A percentile compares a stretch with the other conserved stretches of the same genome.
Conservation (phyloP, 2,797 vertebrate genomes). For the Gallinago stenura region DNA sequence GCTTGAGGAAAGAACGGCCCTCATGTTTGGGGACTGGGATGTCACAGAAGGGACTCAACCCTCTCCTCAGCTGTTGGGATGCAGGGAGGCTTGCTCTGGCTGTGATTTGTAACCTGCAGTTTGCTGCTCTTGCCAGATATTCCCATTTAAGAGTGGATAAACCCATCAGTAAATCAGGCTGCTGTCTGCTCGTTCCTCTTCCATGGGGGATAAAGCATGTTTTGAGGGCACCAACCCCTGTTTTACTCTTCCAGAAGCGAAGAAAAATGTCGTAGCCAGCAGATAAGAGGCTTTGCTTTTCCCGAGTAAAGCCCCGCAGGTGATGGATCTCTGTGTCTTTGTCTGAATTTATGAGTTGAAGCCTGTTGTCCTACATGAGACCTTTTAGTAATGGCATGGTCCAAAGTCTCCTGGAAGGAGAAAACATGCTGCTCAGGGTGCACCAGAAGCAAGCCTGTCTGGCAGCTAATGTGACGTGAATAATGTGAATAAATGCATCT, state of each 20-base stretch:
- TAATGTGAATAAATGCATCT: neutral
- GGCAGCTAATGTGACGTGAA: too few species aligned
- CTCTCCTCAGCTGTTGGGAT: neutral
- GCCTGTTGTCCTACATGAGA: rapidly evolving
- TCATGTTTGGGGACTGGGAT: rapidly evolving
- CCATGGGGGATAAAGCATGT: neutral
- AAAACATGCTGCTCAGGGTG: neutral
- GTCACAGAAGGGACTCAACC: neutral
- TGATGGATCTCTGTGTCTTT: neutral
- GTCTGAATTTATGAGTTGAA: neutral
- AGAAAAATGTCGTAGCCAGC: neutral
- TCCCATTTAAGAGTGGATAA: neutral
- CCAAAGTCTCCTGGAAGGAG: neutral
- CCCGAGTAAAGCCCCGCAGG: neutral
- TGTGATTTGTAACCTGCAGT: neutral
- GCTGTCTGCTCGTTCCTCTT: neutral
- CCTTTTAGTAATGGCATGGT: neutral
- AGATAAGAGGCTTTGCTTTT: neutral
- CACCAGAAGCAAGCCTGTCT: neutral
- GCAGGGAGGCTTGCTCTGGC: neutral
- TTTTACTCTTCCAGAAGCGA: neutral
- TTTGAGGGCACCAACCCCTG: neutral
- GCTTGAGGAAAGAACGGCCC: neutral
- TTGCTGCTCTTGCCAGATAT: neutral
- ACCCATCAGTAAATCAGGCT: neutral